phyloP scores from a whole-genome alignment of 2,888 invertebrate genomes.

The Nesidiocoris tenuis region DNA sequence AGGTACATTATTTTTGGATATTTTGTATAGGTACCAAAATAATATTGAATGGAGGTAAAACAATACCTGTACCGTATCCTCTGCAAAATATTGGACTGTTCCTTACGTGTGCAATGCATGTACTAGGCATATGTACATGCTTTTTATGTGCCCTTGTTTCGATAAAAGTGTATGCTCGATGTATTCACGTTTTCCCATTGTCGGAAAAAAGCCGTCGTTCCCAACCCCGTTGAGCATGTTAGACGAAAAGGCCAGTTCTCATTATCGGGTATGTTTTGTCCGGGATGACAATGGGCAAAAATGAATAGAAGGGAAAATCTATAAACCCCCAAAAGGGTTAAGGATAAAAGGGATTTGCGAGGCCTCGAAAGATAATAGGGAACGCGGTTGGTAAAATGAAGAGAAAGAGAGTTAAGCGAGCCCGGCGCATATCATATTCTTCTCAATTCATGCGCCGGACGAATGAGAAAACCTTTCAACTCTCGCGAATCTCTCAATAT shows the following conservation, averaged over 20 bases:
- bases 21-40: no score
- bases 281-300: slow-evolving; percentile 32
- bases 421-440: slow-evolving; percentile 31
- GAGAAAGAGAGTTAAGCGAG: slow-evolving; percentile 34
- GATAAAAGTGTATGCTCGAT: no score
- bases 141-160: no score
- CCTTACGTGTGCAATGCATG: no score
- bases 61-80: no score
- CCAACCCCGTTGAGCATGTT: slow-evolving; percentile 3
- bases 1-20: no score
- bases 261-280: slow-evolving; percentile 38
- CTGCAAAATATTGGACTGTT: no score
- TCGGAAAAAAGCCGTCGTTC: neutral
- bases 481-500: slow-evolving; percentile 24
- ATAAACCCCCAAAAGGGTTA: slow-evolving; percentile 19
- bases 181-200: no score
- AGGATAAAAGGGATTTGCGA: slow-evolving; percentile 31
- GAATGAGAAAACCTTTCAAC: slow-evolving; percentile 23
- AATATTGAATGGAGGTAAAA: no score
- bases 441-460: slow-evolving; percentile 18
- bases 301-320: slow-evolving; percentile 37
- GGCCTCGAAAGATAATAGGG: slow-evolving; percentile 31
- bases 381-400: slow-evolving; percentile 25
- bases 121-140: no score
- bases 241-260: slow-evolving; percentile 18